Conservation (phyloP, 1,140 invertebrate genomes). For the Listronotus oregonensis region DNA sequence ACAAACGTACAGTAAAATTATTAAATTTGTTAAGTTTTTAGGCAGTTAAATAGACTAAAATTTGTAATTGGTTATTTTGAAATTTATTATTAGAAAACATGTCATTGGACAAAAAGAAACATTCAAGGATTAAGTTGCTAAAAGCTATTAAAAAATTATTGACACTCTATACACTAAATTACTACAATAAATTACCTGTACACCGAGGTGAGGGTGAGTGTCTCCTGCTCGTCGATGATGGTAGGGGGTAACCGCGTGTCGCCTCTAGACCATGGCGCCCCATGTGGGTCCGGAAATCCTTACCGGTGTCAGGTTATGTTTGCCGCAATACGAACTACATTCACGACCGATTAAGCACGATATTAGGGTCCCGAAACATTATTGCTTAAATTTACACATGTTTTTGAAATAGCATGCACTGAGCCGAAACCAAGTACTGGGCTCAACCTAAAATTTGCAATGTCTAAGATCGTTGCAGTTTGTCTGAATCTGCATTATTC, state of each 20-base stretch:
- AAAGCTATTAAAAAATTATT: too few species aligned
- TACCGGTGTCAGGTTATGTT: slow-evolving; percentile 35
- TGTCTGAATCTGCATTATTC: too few species aligned
- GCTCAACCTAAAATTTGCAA: neutral
- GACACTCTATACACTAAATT: too few species aligned
- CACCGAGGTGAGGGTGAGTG: slow-evolving; percentile 47
- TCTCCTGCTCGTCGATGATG: slow-evolving; percentile 50
- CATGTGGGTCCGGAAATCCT: slow-evolving; percentile 40
- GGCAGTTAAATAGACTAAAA: too few species aligned
- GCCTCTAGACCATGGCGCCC: slow-evolving; percentile 52
- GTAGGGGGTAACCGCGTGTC: slow-evolving; percentile 49
- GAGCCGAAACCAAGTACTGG: neutral
- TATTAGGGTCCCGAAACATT: slow-evolving; percentile 1
- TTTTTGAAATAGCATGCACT: neutral
- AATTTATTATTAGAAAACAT: too few species aligned
- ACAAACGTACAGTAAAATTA: too few species aligned
- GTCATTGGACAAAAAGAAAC: too few species aligned
- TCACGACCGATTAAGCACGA: neutral
- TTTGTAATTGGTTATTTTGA: too few species aligned
- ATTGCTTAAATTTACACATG: neutral
- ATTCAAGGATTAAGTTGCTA: too few species aligned
- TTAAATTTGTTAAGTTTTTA: too few species aligned
- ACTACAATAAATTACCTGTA: slow-evolving; percentile 43
- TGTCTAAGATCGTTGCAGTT: too few species aligned
- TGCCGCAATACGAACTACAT: slow-evolving; percentile 12